Evolutionary conservation across 1,140 invertebrate species (phyloP), one percentile per base, ranked within the genome.

Genomic region (Drosophila insularis): DNA sequence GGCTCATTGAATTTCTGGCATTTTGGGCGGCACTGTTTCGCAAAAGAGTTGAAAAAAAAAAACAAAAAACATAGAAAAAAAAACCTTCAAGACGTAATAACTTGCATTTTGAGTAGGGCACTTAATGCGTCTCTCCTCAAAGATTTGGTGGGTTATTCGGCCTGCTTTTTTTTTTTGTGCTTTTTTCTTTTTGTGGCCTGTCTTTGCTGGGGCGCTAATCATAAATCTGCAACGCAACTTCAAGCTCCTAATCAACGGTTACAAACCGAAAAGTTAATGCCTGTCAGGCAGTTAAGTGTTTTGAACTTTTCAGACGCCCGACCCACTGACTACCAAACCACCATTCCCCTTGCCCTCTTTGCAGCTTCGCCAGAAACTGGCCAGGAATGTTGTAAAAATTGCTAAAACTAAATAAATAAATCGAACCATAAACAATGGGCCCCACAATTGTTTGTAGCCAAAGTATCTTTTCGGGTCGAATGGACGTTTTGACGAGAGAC

Each of bases 51-150:
- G 27, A 27, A 58, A 23, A 43, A 37, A 43, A 17, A 7, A 63
- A 60, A n/a, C n/a, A n/a, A n/a, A n/a, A n/a, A n/a, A n/a, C n/a
- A n/a, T n/a, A n/a, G n/a, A 17, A 7, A 63, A 60, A 19, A 60
- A 55, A 86, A 81, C 82, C 82, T 86, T 87, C 75, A 78, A 87
- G 79, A 70, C 61, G 74, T 87, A 86, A 86, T 86, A 86, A 87
- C 82, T 86, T 86, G 82, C 82, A 87, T 86, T 86, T 86, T 82
- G 82, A 86, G 82, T 86, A 86, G 82, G 82, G 82, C 82, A 87
- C 43, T 70, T 65, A 63, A 75, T 76, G 79, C 81, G 81, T 85
- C 73, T 80, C n/a, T 65, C 54, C 5, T 14, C 19, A 4, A 3
- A 7, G 43, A 14, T 10, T 21, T 50, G 43, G 10, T 61, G 43